Conservation (phyloP, 2,888 invertebrate species). For the Cephus spinipes region DNA sequence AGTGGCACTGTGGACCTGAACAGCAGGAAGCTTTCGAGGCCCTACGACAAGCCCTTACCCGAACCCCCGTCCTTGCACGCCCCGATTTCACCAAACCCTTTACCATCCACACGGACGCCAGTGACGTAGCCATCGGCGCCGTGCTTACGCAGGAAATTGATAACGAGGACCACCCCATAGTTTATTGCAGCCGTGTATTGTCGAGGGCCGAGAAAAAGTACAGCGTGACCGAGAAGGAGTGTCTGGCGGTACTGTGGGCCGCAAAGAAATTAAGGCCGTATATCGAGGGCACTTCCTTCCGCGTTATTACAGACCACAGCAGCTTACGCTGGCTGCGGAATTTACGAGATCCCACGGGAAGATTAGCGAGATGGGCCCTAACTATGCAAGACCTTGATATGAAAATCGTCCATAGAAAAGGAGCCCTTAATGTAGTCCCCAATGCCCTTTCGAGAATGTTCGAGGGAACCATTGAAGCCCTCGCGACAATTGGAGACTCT, state of each 20-base stretch:
- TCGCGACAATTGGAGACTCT: neutral
- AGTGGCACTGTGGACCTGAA: conserved; percentile 2
- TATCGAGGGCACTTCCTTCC: too few species aligned
- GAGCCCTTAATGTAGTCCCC: conserved; percentile 14
- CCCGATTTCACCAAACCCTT: conserved; percentile 21
- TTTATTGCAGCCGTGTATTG: too few species aligned
- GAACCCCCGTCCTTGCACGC: conserved; percentile 21
- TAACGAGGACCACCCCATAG: too few species aligned
- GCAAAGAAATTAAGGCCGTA: too few species aligned
- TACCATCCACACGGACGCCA: too few species aligned
- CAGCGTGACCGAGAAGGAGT: conserved; percentile 16
- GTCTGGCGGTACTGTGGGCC: conserved; percentile 21
- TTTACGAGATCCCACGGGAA: too few species aligned
- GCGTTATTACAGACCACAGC: neutral
- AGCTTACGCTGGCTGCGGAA: conserved; percentile 11
- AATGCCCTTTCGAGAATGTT: conserved; percentile 23
- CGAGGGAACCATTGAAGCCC: neutral
- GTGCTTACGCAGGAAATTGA: neutral
- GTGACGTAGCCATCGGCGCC: too few species aligned
- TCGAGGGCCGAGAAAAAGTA: too few species aligned
- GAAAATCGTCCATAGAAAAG: too few species aligned
- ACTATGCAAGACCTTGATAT: too few species aligned
- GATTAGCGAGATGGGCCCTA: too few species aligned
- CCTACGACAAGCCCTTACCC: conserved; percentile 16
- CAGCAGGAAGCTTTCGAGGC: conserved; percentile 5